A percentile compares a stretch with the other conserved stretches of the same genome.
These are phyloP conservation scores for Andrena haemorrhoa DNA, from an alignment of 2,888 invertebrate genomes.

Conservation along the genomic window DNA sequence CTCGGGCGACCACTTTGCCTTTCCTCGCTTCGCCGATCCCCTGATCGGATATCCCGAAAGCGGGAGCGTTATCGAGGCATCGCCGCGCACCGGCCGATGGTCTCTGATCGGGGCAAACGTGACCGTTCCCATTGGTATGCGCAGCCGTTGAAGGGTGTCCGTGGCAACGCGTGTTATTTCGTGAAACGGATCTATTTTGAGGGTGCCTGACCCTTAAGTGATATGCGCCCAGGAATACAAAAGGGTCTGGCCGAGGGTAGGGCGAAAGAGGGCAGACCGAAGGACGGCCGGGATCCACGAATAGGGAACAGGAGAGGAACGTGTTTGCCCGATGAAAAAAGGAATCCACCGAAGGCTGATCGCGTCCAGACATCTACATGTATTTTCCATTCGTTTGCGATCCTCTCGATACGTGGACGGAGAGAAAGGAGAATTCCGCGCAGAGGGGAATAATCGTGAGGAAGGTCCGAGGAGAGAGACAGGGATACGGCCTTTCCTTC, in stretches of 20 bases:
- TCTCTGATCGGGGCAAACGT: slow-evolving; percentile 62
- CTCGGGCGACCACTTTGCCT: slow-evolving; percentile 38
- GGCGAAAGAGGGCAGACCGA: slow-evolving; percentile 11
- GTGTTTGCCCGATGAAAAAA: slow-evolving; percentile 65
- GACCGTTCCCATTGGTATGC: slow-evolving; percentile 79
- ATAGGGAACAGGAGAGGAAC: slow-evolving; percentile 29
- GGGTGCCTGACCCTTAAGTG: slow-evolving; percentile 84
- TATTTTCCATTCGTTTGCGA: slow-evolving; percentile 81
- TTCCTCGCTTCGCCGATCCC: slow-evolving; percentile 38
- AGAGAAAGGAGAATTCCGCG: background rate
- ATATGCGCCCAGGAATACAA: slow-evolving; percentile 83
- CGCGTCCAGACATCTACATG: slow-evolving; percentile 78
- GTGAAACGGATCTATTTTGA: slow-evolving; percentile 83
- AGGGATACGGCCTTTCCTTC: background rate
- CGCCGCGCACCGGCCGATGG: slow-evolving; percentile 36
- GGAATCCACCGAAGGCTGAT: slow-evolving; percentile 50
- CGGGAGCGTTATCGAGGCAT: slow-evolving; percentile 35
- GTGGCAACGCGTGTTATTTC: slow-evolving; percentile 82
- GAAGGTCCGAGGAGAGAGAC: background rate
- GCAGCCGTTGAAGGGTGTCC: slow-evolving; percentile 78
- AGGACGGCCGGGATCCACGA: slow-evolving; percentile 40
- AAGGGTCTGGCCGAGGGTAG: slow-evolving; percentile 66
- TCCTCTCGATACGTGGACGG: slow-evolving; percentile 45
- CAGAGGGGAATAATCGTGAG: background rate
- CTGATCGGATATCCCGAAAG: slow-evolving; percentile 42